Base-by-base conservation (phyloP, 2,888 invertebrate genomes). In the Leptura quadrifasciata region DNA sequence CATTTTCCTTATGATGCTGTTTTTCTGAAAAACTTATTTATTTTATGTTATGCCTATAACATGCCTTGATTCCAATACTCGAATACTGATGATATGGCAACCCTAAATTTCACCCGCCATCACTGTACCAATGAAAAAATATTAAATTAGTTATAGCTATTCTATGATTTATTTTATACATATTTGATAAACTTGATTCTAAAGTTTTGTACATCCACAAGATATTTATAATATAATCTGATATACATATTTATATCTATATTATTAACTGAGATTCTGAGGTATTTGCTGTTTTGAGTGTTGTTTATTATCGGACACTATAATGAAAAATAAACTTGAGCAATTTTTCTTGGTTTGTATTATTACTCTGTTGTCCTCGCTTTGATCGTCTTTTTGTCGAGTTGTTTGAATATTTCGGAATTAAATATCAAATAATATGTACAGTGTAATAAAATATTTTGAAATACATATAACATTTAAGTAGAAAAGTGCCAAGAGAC, bases 261-360 rank as follows among this genome's bases (percentile, higher is more conserved):
- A 84, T 86, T 86, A 84, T 79, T 89, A 89, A 87, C 89, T 89
- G 89, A 89, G 89, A 84, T 87, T 84, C 85, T 89, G 89, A 90
- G 89, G 89, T 90, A 90, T 90, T n/a, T 90, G 89, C 87, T 88
- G 89, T 90, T 89, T 72, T 87, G 86, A 87, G 83, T 87, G 87
- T 87, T 87, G 85, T 87, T 84, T 84, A 81, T 80, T 84, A 81
- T 83, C 81, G 82, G 83, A 82, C 81, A 82, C 76, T 79, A 78
- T 79, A 78, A 82, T 79, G 78, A 79, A 79, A 82, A 83, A 81
- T 78, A 82, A 82, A 80, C 65, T 85, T 86, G 86, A 86, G 86
- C 85, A 86, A 85, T 82, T 84, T 72, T 77, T 82, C 76, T 74
- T 79, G 74, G 73, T 73, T 78, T 79, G 65, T 67, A 72, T 73